phyloP scores from a whole-genome alignment of 2,797 vertebrate genomes.

The Dendrocincla tyrannina region DNA sequence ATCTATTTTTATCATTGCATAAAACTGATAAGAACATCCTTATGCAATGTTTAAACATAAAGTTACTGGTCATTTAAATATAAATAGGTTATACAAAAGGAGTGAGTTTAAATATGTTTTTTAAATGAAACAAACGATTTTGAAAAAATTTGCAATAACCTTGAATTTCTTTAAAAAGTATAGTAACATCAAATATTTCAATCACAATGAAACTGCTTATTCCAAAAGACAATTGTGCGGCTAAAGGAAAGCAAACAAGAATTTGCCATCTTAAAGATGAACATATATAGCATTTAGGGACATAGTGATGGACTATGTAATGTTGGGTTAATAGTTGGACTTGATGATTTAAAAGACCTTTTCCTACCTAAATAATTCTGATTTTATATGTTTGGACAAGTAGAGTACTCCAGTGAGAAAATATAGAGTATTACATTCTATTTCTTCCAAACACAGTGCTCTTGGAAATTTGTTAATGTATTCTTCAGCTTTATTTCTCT shows the following conservation, averaged over 20 bases:
- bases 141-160: neutral
- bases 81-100: neutral
- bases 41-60: neutral
- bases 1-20: neutral
- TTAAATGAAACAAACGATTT: neutral
- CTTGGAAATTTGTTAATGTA: neutral
- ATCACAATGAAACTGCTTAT: neutral
- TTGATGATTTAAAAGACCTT: neutral
- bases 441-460: neutral
- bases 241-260: neutral
- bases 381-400: neutral
- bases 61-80: neutral
- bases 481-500: neutral
- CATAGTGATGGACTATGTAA: accelerated
- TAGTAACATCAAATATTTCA: neutral
- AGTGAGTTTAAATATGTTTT: neutral
- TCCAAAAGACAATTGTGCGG: neutral
- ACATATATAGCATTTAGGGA: neutral
- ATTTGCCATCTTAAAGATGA: neutral
- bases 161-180: neutral
- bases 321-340: neutral
- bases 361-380: neutral
- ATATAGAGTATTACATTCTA: accelerated
- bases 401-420: neutral
- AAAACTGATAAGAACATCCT: neutral